Base-by-base conservation (phyloP, 2,797 vertebrate genomes). In the Cetoscarus ocellatus region DNA sequence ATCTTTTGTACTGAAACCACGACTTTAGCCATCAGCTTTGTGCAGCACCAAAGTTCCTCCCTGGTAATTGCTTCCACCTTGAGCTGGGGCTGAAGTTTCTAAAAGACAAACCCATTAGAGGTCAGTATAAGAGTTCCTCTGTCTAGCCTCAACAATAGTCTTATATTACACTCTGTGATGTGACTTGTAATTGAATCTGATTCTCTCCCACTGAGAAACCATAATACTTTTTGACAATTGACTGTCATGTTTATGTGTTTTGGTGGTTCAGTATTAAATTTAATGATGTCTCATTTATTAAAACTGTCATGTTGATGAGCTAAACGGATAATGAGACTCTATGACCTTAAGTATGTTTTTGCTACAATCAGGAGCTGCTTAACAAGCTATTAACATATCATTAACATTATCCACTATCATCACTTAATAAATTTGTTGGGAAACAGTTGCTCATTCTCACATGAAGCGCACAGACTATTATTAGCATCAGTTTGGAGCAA, bases 41-140 rank as follows among this genome's bases (percentile, higher is more conserved):
- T 76, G 50, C 63, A 75, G 79, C 75, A 82, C 77, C 59, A 77
- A 80, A 75, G 75, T 86, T 67, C 61, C 75, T 80, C 70, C 15
- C 68, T 87, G 82, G 82, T 91, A 91, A 91, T 91, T 88, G 82
- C 78, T 92, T 88, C 86, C 90, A 91, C 88, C 84, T 80, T 88
- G 60, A 70, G 67, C 73, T 71, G 58, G 64, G 71, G 58, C 55
- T 51, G 58, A 67, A 56, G 61, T 69, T 48, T 70, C 82, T 84
- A 58, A 82, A 85, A 86, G 81, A 86, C 73, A 74, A 72, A 50
- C 70, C 61, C 63, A 74, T 54, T 50, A 77, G 61, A 61, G 68
- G 70, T 82, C 65, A 80, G 43, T 60, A 64, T 54, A 62, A 61
- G 70, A 83, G 69, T 65, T 74, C 62, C 65, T 81, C 58, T 62